A percentile compares a stretch with the other conserved stretches of the same genome.
Evolutionary conservation across 2,113 vertebrate genomes (phyloP).

Genomic region (Rhineura floridana): DNA sequence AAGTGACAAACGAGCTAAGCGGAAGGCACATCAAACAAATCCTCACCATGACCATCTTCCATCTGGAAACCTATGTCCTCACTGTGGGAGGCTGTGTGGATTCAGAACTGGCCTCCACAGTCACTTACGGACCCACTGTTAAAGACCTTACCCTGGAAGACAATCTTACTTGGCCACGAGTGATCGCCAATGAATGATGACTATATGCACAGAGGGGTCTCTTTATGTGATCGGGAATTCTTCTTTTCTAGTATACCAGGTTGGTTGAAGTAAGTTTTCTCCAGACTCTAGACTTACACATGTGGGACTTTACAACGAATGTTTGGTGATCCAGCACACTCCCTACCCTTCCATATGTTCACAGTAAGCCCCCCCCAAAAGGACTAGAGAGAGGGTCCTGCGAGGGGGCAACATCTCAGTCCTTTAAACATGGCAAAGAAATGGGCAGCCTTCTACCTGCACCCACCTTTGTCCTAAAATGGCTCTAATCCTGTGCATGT

Average conservation of each 20-base stretch:
- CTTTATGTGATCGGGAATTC: neutral
- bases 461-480: neutral
- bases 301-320: neutral
- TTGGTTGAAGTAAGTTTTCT: neutral
- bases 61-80: too few relatives aligned
- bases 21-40: too few relatives aligned
- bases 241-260: neutral
- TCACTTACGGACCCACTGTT: too few relatives aligned
- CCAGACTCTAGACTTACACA: neutral
- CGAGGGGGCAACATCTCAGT: too few relatives aligned
- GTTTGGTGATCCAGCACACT: neutral
- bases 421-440: neutral
- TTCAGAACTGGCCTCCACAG: too few relatives aligned
- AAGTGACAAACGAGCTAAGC: too few relatives aligned
- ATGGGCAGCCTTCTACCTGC: neutral
- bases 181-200: too few relatives aligned
- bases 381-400: neutral
- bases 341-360: neutral
- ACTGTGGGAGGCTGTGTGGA: too few relatives aligned
- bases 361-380: neutral
- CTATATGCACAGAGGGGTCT: neutral
- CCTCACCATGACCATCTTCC: too few relatives aligned
- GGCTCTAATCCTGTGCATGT: neutral
- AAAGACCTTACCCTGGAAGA: too few relatives aligned
- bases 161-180: too few relatives aligned